Conservation (phyloP, 2,113 vertebrate species). For the Regulus satrapa region DNA sequence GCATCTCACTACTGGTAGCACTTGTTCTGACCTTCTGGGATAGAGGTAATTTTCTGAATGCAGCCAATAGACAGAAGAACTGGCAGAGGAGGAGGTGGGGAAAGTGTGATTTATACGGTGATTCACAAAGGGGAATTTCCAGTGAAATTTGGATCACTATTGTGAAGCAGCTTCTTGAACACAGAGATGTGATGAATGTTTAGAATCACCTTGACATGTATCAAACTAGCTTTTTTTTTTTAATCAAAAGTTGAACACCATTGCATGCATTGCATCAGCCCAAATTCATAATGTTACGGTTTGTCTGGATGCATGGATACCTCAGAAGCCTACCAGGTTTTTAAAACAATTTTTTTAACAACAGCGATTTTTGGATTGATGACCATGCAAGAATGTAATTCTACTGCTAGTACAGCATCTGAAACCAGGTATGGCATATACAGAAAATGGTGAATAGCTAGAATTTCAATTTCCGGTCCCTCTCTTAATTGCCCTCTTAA, state of each 20-base stretch:
- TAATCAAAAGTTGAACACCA: not conserved
- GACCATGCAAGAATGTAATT: not conserved
- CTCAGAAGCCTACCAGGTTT: not conserved
- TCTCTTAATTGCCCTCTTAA: constrained; percentile 7
- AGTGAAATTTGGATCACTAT: not conserved
- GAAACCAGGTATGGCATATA: not conserved
- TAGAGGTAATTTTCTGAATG: not conserved
- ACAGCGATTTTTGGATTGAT: not conserved
- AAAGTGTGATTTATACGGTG: not conserved
- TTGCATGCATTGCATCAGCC: not conserved
- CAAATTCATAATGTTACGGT: not conserved
- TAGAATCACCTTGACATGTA: not conserved
- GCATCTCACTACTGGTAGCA: not conserved
- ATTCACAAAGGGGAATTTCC: not conserved
- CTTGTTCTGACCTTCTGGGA: not conserved
- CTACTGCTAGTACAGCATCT: not conserved
- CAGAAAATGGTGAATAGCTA: not conserved
- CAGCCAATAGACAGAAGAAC: not conserved
- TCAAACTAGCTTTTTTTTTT: not conserved
- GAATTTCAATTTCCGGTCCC: not conserved
- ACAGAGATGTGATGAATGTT: not conserved
- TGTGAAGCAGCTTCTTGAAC: not conserved
- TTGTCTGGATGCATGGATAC: not conserved
- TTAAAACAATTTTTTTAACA: not conserved
- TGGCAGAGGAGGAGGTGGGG: not conserved